These are phyloP conservation scores for Egretta garzetta DNA, from an alignment of 2,113 vertebrate species.

Conservation along the genomic window DNA sequence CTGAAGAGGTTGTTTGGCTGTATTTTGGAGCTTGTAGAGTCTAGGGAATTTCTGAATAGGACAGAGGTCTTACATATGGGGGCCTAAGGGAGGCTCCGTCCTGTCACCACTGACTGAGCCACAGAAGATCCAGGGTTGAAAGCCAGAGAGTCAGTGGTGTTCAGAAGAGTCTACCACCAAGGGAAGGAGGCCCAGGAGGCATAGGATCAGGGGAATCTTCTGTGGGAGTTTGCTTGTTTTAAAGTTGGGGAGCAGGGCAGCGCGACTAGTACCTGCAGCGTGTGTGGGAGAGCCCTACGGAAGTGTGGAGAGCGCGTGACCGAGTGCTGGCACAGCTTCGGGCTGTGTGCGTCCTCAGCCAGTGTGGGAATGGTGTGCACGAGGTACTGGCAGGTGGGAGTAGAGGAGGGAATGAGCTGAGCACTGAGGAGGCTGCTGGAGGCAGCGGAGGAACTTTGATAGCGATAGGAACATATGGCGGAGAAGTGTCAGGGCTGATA, in stretches of 20 bases:
- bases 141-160: neutral
- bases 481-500: neutral
- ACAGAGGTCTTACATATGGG: neutral
- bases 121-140: neutral
- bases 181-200: neutral
- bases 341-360: accelerated
- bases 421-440: neutral
- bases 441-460: neutral
- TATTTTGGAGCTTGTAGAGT: neutral
- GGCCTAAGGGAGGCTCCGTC: neutral
- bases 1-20: neutral
- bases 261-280: neutral
- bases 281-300: neutral
- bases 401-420: neutral
- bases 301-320: accelerated
- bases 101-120: neutral
- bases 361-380: neutral
- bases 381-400: neutral
- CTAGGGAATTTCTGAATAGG: neutral
- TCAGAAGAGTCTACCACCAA: neutral
- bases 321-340: neutral
- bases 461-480: neutral
- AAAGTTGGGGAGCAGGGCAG: neutral
- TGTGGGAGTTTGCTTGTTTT: neutral
- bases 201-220: neutral